Conservation (phyloP, 2,113 vertebrate species). For the Sardina pilchardus region DNA sequence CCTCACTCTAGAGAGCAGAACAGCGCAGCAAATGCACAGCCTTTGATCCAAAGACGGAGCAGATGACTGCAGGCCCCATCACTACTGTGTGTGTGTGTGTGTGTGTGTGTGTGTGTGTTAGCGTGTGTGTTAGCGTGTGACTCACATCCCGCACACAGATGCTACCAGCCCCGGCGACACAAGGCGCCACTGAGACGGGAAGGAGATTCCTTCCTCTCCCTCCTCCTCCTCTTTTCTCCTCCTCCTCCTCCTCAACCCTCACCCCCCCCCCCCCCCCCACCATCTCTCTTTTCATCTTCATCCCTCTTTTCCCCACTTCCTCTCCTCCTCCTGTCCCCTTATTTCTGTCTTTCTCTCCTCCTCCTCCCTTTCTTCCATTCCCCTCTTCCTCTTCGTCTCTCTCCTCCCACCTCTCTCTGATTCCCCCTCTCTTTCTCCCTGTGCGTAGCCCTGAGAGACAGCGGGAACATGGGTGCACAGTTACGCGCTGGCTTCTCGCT, state of each 20-base stretch:
- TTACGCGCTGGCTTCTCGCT: not conserved
- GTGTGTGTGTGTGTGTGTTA: not conserved
- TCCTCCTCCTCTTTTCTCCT: not conserved
- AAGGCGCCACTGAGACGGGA: conserved; percentile 38
- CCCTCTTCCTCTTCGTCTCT: not conserved
- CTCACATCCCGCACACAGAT: conserved; percentile 60
- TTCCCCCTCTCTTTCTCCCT: conserved; percentile 34
- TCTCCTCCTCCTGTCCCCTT: conserved; percentile 18
- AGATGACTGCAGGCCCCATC: conserved; percentile 29
- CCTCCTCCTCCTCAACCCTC: not conserved
- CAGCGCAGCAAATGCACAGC: conserved; percentile 24
- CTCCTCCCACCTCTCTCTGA: not conserved
- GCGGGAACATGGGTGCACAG: not conserved
- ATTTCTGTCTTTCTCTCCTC: not conserved
- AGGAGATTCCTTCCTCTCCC: conserved; percentile 23
- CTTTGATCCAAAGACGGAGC: conserved; percentile 46
- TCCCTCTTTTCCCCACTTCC: conserved; percentile 37
- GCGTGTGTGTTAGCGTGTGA: conserved; percentile 12
- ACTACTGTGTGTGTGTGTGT: not conserved
- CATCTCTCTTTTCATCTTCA: conserved; percentile 22
- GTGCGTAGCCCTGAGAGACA: conserved; percentile 18
- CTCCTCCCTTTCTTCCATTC: not conserved
- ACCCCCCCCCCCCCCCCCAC: conserved; percentile 28
- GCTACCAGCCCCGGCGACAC: conserved; percentile 40
- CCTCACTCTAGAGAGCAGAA: conserved; percentile 16